Evolutionary conservation across 2,797 vertebrate species (phyloP).

Genomic region (Pachyuromys duprasi): DNA sequence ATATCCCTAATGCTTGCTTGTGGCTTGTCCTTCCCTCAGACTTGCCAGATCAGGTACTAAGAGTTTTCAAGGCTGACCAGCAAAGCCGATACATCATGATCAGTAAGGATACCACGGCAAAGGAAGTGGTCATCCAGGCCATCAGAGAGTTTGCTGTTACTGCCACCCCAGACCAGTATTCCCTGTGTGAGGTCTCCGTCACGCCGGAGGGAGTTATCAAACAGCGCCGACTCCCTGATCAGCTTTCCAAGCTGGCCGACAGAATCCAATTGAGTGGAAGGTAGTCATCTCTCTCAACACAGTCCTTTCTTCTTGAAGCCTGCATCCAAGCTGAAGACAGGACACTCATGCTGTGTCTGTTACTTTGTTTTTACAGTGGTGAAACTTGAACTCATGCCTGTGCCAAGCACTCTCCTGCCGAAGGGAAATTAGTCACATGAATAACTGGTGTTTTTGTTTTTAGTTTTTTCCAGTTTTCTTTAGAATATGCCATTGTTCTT

Average conservation of each 20-base stretch:
- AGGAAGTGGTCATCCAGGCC: constrained; percentile 97
- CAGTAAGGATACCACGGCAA: constrained; percentile 98
- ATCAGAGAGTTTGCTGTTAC: constrained; percentile 98
- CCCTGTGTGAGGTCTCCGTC: constrained; percentile 97
- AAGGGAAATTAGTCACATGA: constrained; percentile 33
- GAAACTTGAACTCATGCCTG: not conserved
- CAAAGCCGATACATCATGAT: constrained; percentile 99
- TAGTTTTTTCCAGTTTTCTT: not conserved
- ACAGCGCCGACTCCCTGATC: constrained; percentile 96
- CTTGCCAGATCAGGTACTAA: constrained; percentile 97
- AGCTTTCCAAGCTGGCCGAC: constrained; percentile 98
- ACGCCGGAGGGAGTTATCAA: constrained; percentile 99
- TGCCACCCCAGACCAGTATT: constrained; percentile 94
- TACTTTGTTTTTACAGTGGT: not conserved
- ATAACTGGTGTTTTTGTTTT: not conserved
- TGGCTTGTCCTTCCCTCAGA: constrained; percentile 86
- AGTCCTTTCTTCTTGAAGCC: not conserved
- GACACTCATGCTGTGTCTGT: not conserved
- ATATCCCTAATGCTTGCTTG: not conserved
- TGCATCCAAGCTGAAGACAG: not conserved
- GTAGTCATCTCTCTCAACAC: constrained; percentile 80
- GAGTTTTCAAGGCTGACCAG: constrained; percentile 99
- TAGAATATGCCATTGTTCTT: not conserved
- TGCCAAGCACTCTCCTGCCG: not conserved
- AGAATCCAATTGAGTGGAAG: constrained; percentile 98